phyloP scores from a whole-genome alignment of 2,888 invertebrate species.

The Agrotis exclamationis region DNA sequence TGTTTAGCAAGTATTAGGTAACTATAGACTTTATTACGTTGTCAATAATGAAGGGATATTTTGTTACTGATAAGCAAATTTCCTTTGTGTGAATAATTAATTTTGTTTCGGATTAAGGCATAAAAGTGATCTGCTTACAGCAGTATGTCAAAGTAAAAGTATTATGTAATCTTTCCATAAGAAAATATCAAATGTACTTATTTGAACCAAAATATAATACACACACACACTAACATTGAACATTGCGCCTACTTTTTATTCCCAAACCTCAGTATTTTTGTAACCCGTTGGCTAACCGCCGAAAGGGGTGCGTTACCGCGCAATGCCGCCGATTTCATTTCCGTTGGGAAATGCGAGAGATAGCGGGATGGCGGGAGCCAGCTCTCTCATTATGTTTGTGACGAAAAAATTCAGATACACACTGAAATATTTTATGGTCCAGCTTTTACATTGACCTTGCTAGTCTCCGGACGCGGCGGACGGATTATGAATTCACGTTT shows the following conservation, averaged over 20 bases:
- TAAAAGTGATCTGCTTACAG: background rate
- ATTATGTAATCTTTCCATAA: too few species aligned
- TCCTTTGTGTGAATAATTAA: background rate
- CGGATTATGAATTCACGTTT: conserved; percentile 54
- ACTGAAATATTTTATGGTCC: conserved; percentile 49
- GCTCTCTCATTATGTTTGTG: conserved; percentile 54
- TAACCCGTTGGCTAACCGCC: conserved; percentile 51
- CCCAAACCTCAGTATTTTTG: conserved; percentile 51
- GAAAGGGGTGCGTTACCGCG: conserved; percentile 60
- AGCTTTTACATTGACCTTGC: conserved; percentile 54
- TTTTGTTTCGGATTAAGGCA: background rate
- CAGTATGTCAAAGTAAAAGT: background rate
- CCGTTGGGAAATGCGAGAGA: conserved; percentile 65
- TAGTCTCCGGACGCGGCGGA: conserved; percentile 41
- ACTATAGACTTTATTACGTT: too few species aligned
- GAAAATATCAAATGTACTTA: too few species aligned
- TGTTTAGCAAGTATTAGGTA: background rate
- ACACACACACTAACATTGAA: conserved; percentile 15
- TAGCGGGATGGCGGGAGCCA: conserved; percentile 41
- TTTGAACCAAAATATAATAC: background rate
- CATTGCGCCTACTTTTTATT: conserved; percentile 48
- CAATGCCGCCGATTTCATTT: conserved; percentile 68
- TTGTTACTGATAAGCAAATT: too few species aligned
- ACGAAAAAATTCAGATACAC: conserved; percentile 55
- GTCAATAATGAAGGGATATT: background rate